Evolutionary conservation across 2,797 vertebrate species (phyloP).

Genomic region (Salmo trutta): DNA sequence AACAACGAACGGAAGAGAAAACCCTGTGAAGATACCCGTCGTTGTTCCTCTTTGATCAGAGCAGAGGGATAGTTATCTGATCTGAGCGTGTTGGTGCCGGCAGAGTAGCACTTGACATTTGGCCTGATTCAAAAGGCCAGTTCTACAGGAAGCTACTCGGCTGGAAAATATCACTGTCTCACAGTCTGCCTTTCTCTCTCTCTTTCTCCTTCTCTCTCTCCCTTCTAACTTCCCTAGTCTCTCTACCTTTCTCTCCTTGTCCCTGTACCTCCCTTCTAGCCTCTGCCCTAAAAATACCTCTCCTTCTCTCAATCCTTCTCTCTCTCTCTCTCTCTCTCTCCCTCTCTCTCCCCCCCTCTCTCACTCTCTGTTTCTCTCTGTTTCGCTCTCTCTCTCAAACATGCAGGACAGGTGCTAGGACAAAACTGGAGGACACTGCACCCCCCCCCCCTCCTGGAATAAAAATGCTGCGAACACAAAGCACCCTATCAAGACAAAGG

Average conservation of each 20-base stretch:
- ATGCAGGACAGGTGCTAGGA: too few relatives aligned
- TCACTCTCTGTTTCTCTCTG: slow-evolving; percentile 22
- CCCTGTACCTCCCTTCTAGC: slow-evolving; percentile 11
- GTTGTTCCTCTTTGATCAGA: slow-evolving; percentile 64
- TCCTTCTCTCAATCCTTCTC: slow-evolving; percentile 32
- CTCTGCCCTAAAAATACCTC: not conserved
- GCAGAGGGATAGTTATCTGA: slow-evolving; percentile 66
- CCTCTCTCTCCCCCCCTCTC: slow-evolving; percentile 34
- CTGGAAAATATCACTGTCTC: slow-evolving; percentile 62
- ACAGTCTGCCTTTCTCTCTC: slow-evolving; percentile 38
- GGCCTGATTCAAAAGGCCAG: slow-evolving; percentile 76
- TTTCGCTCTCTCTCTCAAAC: slow-evolving; percentile 9
- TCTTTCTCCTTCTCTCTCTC: slow-evolving; percentile 37
- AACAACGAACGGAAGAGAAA: slow-evolving; percentile 53
- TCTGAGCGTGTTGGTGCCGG: slow-evolving; percentile 59
- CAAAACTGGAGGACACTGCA: not conserved
- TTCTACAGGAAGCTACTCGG: slow-evolving; percentile 67
- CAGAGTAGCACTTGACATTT: slow-evolving; percentile 80
- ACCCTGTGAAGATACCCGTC: slow-evolving; percentile 65
- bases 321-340: not conserved
- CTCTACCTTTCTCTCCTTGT: slow-evolving; percentile 31
- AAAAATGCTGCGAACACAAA: slow-evolving; percentile 20
- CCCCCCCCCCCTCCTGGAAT: not conserved
- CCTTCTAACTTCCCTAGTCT: slow-evolving; percentile 40
- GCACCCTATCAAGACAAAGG: slow-evolving; percentile 58